Conservation (phyloP, 2,113 vertebrate species). For the Passer domesticus region DNA sequence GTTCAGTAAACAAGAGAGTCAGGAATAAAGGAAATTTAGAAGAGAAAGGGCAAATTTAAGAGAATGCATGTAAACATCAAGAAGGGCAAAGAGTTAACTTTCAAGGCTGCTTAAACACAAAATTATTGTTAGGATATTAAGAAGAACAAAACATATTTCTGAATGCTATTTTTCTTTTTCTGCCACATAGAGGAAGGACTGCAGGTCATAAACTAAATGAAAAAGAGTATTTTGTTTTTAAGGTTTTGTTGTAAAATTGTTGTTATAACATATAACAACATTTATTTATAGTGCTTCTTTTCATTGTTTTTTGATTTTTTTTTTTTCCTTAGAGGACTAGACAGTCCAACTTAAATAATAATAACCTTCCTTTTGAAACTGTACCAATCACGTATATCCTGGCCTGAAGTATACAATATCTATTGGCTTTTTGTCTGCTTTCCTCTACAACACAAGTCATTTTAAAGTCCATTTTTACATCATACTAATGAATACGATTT, state of each 20-base stretch:
- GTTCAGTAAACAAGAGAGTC: neutral
- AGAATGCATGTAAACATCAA: neutral
- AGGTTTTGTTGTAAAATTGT: neutral
- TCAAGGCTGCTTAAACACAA: neutral
- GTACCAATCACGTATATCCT: neutral
- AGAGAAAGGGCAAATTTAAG: neutral
- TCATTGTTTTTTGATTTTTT: neutral
- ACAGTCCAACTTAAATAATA: neutral
- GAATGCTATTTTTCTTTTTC: neutral
- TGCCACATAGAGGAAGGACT: neutral
- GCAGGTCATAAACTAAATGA: neutral
- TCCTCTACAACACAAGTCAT: neutral
- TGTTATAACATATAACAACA: neutral
- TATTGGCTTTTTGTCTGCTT: neutral
- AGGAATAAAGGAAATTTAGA: neutral
- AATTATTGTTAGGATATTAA: neutral
- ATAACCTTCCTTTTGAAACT: constrained; percentile 1
- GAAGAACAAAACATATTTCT: neutral
- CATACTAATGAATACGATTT: neutral
- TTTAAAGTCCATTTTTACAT: neutral
- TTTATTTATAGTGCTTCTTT: neutral
- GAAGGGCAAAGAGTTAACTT: neutral
- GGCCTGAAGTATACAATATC: neutral
- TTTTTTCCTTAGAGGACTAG: neutral
- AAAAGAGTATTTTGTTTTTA: neutral